These are phyloP conservation scores for Leucophenga maculata DNA, from an alignment of 2,888 invertebrate species.

Conservation along the genomic window DNA sequence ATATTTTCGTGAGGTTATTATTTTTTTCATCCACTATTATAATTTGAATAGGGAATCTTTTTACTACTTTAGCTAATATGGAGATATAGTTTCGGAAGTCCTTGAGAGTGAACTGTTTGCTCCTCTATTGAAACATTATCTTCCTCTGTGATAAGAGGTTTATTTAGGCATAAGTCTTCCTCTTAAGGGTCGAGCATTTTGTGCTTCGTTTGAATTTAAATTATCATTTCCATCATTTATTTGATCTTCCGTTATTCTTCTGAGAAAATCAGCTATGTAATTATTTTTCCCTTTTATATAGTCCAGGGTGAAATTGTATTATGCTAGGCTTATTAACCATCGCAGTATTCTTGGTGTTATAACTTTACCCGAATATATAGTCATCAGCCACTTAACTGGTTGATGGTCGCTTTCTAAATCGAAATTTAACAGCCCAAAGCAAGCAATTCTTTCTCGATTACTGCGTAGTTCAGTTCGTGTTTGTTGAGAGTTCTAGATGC, in stretches of 20 bases:
- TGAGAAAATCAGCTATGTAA: conserved; percentile 37
- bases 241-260: conserved; percentile 29
- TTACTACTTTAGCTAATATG: conserved; percentile 40
- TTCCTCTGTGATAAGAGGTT: no score
- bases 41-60: conserved; percentile 34
- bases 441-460: no score
- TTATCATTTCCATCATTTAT: no score
- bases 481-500: no score
- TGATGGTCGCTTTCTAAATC: no score
- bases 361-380: conserved; percentile 30
- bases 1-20: conserved; percentile 12
- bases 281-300: conserved; percentile 47
- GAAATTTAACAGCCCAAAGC: no score
- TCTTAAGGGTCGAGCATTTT: no score
- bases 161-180: no score
- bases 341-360: conserved; percentile 30
- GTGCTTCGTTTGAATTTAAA: no score
- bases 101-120: background rate
- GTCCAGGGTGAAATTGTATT: conserved; percentile 32
- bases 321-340: conserved; percentile 17
- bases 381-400: no score
- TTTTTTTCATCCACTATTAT: conserved; percentile 15
- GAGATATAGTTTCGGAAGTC: conserved; percentile 37
- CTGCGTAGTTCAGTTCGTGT: no score
- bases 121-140: background rate